Evolutionary conservation across 2,888 invertebrate genomes (phyloP).

Genomic region (Napeogenes inachia): DNA sequence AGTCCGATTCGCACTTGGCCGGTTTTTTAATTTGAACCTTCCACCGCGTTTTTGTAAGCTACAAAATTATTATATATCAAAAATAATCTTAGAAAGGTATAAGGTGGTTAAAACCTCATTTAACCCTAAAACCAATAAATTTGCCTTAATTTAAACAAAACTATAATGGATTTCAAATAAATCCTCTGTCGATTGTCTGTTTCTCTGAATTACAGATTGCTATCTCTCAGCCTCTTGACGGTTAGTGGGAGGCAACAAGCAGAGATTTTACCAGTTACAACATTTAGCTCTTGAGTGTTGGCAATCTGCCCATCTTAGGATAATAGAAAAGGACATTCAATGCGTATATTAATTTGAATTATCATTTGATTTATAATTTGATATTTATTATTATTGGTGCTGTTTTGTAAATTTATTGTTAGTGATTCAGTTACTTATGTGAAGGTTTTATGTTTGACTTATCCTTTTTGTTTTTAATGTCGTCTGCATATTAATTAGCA

Average conservation of each 20-base stretch:
- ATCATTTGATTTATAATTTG: constrained; percentile 9
- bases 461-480: too few species aligned
- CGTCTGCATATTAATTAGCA: too few species aligned
- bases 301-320: constrained; percentile 26
- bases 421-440: background rate
- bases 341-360: constrained; percentile 19
- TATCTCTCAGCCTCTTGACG: constrained; percentile 22
- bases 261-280: constrained; percentile 25
- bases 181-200: constrained; percentile 2
- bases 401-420: background rate
- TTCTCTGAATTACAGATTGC: constrained; percentile 21
- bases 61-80: too few species aligned
- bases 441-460: background rate
- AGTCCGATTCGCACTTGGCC: too few species aligned
- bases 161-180: background rate
- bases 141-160: too few species aligned
- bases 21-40: too few species aligned
- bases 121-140: too few species aligned
- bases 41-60: too few species aligned
- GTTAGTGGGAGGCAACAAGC: constrained; percentile 28
- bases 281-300: constrained; percentile 24
- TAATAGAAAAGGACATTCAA: constrained; percentile 25
- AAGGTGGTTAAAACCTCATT: too few species aligned
- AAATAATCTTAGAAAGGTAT: too few species aligned
- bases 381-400: constrained; percentile 4